Evolutionary conservation across 2,888 invertebrate genomes (phyloP).

Genomic region (Nephrotoma flavescens): DNA sequence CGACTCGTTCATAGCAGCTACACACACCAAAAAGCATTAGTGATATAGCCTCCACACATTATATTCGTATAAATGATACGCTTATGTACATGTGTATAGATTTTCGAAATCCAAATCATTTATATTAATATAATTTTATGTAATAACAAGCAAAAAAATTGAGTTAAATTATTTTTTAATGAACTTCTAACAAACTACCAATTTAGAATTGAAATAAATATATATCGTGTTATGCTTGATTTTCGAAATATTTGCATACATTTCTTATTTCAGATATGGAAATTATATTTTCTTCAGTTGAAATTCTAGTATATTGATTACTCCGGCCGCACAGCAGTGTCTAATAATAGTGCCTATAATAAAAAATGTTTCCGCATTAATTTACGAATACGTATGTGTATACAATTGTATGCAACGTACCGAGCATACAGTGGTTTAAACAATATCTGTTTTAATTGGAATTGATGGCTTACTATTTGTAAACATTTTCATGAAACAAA

Average conservation of each 20-base stretch:
- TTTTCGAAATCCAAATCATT: background rate
- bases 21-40: background rate
- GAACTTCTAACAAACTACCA: constrained; percentile 15
- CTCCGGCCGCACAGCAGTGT: too few relatives aligned
- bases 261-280: background rate
- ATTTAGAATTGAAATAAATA: constrained; percentile 9
- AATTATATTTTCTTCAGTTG: too few relatives aligned
- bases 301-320: too few relatives aligned
- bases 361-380: background rate
- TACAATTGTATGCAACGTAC: background rate
- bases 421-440: background rate
- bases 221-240: too few relatives aligned
- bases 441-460: background rate
- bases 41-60: background rate
- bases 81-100: background rate
- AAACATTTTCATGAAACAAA: too few relatives aligned
- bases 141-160: background rate
- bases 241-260: background rate
- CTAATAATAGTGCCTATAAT: background rate
- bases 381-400: background rate
- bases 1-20: background rate
- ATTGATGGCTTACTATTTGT: background rate
- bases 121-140: background rate
- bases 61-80: background rate
- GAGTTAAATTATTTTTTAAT: constrained; percentile 13